Base-by-base conservation (phyloP, 2,113 vertebrate species). In the Lathamus discolor region DNA sequence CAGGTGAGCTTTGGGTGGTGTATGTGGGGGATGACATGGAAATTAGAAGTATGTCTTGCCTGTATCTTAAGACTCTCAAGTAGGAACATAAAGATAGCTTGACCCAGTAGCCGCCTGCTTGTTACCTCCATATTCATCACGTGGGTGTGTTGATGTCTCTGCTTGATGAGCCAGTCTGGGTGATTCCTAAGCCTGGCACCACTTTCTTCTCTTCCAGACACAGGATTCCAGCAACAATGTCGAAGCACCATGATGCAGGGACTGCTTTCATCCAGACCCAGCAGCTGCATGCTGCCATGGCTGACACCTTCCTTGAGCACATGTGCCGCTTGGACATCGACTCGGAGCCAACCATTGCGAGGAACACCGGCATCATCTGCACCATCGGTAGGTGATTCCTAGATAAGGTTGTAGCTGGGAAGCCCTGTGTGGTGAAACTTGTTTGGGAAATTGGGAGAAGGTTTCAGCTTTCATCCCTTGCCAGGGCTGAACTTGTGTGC, bases 291-390 rank as follows among this genome's bases (percentile, higher is more conserved):
- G 99, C 99, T 83, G 99, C 99, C 68, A 99, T 99, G 98, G 99
- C 99, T 0, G 99, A 99, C 96, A 99, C 99, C 4, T 98, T 98
- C 90, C 95, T 99, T 91, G 99, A 99, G 96, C 99, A 99, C 97
- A 98, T 99, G 98, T 99, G 99, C 83, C 99, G 99, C 89, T 97
- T 99, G 97, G 99, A 99, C 98, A 99, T 99, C 0, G 99, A 99
- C 97, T 99, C 99, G 0, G 97, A 99, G 23, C 99, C 99, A 6
- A 98, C 98, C 79, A 98, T 98, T 1, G 98, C 99, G 16, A 98
- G 99, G 29, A 99, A 99, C 98, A 99, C 99, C 0, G 99, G 99
- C 98, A 99, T 99, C 97, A 98, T 99, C 97, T 99, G 99, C 96
- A 99, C 99, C 88, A 99, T 99, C 1, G 99, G 99, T 99, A 97